Base-by-base conservation (phyloP, 2,113 vertebrate species). In the Misgurnus mizolepis region DNA sequence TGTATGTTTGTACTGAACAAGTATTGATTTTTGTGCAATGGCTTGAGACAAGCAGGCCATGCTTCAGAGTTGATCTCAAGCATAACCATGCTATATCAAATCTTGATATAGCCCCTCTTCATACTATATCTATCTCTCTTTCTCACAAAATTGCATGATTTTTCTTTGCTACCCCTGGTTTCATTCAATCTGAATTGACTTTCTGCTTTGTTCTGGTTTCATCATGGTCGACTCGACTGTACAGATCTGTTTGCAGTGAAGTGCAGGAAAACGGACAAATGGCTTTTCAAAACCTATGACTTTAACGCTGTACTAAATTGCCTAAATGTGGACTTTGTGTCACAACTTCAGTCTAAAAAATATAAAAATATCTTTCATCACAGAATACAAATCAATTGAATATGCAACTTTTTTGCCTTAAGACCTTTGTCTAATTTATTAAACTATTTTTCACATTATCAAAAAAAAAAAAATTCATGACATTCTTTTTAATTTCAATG, bases 1-100 rank as follows among this genome's bases (percentile, higher is more conserved):
- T 88, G 86, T 90, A 84, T 89, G 87, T 90, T 90, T 89, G 88
- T 86, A 88, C 90, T 83, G 61, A 89, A 90, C 85, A 84, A 78
- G 72, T 91, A 93, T 93, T 76, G 89, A 92, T 85, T 85, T 40
- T 75, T 78, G 62, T 56, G 50, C 72, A 69, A 65, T 27, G 83
- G 47, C 80, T 79, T 58, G 75, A 68, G 81, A 86, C 76, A 70
- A 80, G 85, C 79, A 79, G 83, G 84, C 76, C 72, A 81, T 76
- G 85, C 58, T 45, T 27, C 62, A 55, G 78, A 86, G 88, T 88
- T 75, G 83, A 89, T 91, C 81, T 81, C 41, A 82, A 78, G 88
- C 81, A 88, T 81, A 82, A 85, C 88, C 14, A 68, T 43, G 78
- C 72, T 80, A 73, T 76, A 87, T 83, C 83, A 84, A 88, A 87